Conservation (phyloP, 2,888 invertebrate genomes). For the Leptopilina drosophilae region DNA sequence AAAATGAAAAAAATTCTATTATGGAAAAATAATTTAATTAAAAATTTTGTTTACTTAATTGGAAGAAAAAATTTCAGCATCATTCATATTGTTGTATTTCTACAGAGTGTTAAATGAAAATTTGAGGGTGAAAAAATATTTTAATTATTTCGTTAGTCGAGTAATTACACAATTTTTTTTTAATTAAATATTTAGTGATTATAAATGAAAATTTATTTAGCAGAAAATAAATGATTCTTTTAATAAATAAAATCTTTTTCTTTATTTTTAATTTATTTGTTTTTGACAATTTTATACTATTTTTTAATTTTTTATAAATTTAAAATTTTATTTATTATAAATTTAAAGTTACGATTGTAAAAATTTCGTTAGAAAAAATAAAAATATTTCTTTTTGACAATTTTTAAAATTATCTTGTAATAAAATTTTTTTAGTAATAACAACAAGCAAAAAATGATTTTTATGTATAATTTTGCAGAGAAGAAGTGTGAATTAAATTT, state of each 20-base stretch:
- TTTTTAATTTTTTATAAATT: no score
- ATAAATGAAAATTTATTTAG: no score
- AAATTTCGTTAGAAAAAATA: background rate
- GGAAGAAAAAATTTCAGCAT: constrained; percentile 2
- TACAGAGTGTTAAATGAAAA: no score
- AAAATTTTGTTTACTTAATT: constrained; percentile 2
- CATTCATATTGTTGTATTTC: background rate
- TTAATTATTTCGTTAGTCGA: no score
- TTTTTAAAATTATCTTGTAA: background rate
- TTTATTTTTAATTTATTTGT: no score
- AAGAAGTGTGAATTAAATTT: constrained; percentile 29
- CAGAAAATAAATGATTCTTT: no score
- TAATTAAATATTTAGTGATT: no score
- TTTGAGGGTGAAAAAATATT: background rate
- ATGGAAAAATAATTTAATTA: background rate
- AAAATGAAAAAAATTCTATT: no score
- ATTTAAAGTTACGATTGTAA: no score
- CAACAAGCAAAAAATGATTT: background rate
- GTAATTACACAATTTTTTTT: no score
- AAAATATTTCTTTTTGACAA: background rate
- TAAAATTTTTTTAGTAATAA: background rate
- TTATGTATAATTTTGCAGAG: background rate
- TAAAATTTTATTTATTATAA: no score
- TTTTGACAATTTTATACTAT: no score
- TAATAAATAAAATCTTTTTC: background rate